A percentile compares a stretch with the other conserved stretches of the same genome.
Conservation (phyloP, 2,797 vertebrate species). For the Sebastes trivittatus region DNA sequence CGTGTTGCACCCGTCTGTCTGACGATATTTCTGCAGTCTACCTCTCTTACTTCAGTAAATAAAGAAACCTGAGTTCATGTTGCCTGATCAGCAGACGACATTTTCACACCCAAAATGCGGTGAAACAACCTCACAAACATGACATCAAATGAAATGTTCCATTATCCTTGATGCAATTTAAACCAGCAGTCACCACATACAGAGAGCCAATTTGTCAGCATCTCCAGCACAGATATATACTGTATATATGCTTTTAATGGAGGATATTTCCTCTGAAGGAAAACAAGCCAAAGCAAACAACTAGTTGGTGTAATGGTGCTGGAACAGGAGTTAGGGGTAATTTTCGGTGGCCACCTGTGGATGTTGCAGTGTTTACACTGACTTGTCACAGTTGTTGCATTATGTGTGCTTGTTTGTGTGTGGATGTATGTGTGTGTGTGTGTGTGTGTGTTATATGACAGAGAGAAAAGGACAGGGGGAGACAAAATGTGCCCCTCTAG, state of each 20-base stretch:
- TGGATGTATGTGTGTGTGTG: not conserved
- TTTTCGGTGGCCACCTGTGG: constrained; percentile 55
- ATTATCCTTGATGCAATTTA: not conserved
- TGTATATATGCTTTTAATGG: not conserved
- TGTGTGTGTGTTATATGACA: constrained; percentile 54
- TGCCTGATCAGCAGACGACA: not conserved
- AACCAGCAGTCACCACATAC: not conserved
- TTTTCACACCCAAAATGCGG: constrained; percentile 4
- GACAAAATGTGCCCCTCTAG: constrained; percentile 75
- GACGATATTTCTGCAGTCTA: not conserved
- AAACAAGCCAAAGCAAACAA: constrained; percentile 28
- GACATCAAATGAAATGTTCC: not conserved
- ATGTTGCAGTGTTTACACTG: constrained; percentile 30
- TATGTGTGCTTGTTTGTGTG: constrained; percentile 18
- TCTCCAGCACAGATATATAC: not conserved
- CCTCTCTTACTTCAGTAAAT: not conserved
- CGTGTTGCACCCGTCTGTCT: not conserved
- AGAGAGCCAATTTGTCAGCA: not conserved
- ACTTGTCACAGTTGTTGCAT: constrained; percentile 41
- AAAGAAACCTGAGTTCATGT: not conserved
- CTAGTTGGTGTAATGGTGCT: constrained; percentile 21
- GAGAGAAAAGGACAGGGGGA: constrained; percentile 61
- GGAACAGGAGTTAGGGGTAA: constrained; percentile 32
- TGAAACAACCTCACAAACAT: not conserved
- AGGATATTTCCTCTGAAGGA: constrained; percentile 8